phyloP scores from a whole-genome alignment of 2,888 invertebrate species.

The Iselma pallidipennis region DNA sequence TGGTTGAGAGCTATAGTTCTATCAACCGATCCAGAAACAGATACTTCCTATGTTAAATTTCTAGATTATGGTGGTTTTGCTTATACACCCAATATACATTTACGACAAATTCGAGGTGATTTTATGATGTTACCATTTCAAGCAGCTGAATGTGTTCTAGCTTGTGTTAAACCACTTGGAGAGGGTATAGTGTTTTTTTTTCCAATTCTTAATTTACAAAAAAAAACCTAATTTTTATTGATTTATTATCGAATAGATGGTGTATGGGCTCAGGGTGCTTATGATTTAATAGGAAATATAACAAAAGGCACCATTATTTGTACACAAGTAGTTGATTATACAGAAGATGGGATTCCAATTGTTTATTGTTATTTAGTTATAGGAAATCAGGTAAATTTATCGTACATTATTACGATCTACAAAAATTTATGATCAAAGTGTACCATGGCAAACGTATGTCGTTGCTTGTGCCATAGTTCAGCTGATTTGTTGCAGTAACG shows the following conservation, averaged over 20 bases:
- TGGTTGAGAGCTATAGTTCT: conserved; percentile 89
- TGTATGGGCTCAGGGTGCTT: conserved; percentile 77
- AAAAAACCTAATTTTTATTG: no score
- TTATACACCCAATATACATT: conserved; percentile 71
- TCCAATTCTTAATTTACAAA: no score
- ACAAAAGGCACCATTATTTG: conserved; percentile 83
- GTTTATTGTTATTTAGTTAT: conserved; percentile 79
- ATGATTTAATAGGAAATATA: conserved; percentile 75
- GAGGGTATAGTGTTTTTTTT: conserved; percentile 59
- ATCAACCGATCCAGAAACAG: conserved; percentile 66
- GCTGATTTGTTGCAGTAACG: no score
- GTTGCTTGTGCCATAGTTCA: no score
- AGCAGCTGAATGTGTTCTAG: conserved; percentile 92
- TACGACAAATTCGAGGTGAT: conserved; percentile 92
- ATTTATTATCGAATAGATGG: no score
- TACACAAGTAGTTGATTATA: conserved; percentile 86
- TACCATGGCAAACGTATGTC: no score
- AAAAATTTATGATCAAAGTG: no score
- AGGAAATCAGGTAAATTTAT: conserved; percentile 67
- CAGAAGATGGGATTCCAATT: conserved; percentile 76
- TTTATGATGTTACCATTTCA: conserved; percentile 96
- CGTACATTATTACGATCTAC: no score
- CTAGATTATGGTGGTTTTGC: conserved; percentile 96
- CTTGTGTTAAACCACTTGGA: conserved; percentile 79
- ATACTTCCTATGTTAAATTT: conserved; percentile 80